Conservation (phyloP, 1,140 invertebrate species). For the Mizuhopecten yessoensis region DNA sequence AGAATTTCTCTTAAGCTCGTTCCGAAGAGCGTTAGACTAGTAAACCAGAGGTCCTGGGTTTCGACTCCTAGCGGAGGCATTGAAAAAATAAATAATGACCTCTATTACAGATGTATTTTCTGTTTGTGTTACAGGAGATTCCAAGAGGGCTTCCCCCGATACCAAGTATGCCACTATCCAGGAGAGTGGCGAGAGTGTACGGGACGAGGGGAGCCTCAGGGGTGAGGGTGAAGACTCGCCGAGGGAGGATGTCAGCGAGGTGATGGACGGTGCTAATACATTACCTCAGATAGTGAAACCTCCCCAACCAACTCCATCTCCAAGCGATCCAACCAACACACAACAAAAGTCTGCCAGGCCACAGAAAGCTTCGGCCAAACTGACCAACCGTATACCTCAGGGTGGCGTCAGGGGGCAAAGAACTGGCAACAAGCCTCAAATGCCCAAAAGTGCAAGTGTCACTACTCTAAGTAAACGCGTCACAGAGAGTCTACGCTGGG, state of each 20-base stretch:
- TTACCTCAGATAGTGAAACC: conserved; percentile 27
- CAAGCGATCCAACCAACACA: background rate
- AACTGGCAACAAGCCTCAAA: background rate
- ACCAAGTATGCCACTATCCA: background rate
- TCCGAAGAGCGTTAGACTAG: too few relatives aligned
- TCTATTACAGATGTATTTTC: background rate
- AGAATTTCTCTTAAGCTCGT: too few relatives aligned
- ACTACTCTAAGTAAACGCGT: conserved; percentile 44
- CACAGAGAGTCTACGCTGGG: conserved; percentile 78
- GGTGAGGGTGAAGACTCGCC: background rate
- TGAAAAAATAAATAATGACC: too few relatives aligned
- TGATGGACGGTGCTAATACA: background rate
- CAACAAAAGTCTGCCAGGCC: background rate
- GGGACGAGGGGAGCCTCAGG: background rate
- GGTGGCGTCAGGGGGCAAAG: conserved; percentile 19
- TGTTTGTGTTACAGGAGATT: conserved; percentile 1
- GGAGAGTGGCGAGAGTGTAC: conserved; percentile 9
- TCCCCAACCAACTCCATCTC: background rate
- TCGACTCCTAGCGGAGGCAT: too few relatives aligned
- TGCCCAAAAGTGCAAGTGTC: background rate
- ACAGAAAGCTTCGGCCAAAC: background rate
- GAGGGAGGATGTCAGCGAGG: background rate
- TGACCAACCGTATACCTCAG: conserved; percentile 17
- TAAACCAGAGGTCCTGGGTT: too few relatives aligned
- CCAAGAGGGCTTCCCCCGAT: background rate